Conservation (phyloP, 2,888 invertebrate genomes). For the Leistus spinibarbis region DNA sequence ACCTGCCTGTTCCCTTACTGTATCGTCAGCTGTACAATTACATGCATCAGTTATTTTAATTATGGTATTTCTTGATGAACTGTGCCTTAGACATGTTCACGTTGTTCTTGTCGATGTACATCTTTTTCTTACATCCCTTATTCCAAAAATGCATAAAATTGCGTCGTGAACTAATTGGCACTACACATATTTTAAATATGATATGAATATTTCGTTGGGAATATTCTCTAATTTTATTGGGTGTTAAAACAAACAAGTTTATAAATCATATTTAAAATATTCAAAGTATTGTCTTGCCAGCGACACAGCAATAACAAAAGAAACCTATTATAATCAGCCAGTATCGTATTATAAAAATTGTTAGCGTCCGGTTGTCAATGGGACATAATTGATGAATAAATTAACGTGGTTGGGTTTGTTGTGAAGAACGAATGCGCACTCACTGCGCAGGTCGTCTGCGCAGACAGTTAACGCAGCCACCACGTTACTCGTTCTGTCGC, state of each 20-base stretch:
- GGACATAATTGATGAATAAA: slow-evolving; percentile 32
- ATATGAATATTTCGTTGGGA: not conserved
- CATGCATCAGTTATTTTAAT: slow-evolving; percentile 39
- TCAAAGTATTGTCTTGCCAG: too few relatives aligned
- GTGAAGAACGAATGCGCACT: not conserved
- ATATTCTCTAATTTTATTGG: not conserved
- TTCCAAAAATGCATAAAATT: too few relatives aligned
- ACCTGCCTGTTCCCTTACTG: not conserved
- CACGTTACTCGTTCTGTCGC: not conserved
- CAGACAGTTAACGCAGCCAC: not conserved
- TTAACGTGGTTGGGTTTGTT: not conserved
- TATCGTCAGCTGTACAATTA: slow-evolving; percentile 38
- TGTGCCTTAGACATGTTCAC: too few relatives aligned
- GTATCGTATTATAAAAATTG: slow-evolving; percentile 37
- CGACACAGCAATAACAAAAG: not conserved
- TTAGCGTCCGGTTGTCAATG: slow-evolving; percentile 34
- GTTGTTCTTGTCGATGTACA: too few relatives aligned
- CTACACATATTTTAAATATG: too few relatives aligned
- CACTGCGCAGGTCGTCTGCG: not conserved
- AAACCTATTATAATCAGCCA: slow-evolving; percentile 10
- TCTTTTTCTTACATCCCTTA: too few relatives aligned
- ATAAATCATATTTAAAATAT: not conserved
- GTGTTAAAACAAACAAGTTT: not conserved
- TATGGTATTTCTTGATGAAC: not conserved
- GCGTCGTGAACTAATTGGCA: too few relatives aligned